A percentile compares a stretch with the other conserved stretches of the same genome.
Conservation (phyloP, 2,797 vertebrate genomes). For the Sebastes dallii region DNA sequence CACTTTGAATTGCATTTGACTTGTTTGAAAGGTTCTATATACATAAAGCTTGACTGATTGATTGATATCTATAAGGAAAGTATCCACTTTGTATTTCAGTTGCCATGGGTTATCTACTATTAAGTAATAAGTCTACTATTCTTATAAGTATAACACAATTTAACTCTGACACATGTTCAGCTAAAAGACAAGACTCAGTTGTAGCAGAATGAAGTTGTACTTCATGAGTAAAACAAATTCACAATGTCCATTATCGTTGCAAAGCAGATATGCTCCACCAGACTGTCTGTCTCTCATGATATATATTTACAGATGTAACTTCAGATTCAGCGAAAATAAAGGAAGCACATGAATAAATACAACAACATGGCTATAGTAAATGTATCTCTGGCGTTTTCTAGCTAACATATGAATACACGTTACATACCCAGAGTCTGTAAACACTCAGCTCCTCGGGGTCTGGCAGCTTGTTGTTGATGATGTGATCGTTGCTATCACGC, state of each 20-base stretch:
- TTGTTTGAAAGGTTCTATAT: no score
- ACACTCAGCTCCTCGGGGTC: rapidly evolving
- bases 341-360: no score
- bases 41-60: no score
- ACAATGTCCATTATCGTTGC: background rate
- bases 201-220: background rate
- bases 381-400: background rate
- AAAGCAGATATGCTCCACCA: background rate
- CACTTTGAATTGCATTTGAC: rapidly evolving
- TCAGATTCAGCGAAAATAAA: background rate
- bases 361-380: rapidly evolving
- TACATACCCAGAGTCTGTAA: background rate
- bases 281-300: background rate
- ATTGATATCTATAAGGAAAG: no score
- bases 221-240: rapidly evolving
- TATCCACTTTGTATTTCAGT: rapidly evolving
- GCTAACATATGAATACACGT: rapidly evolving
- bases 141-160: background rate
- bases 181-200: background rate
- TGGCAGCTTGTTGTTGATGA: background rate
- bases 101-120: no score
- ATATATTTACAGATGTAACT: background rate
- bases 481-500: conserved; percentile 6
- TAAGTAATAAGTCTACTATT: background rate
- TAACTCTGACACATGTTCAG: background rate